phyloP scores from a whole-genome alignment of 1,140 invertebrate genomes.

The Plutomurus gul region DNA sequence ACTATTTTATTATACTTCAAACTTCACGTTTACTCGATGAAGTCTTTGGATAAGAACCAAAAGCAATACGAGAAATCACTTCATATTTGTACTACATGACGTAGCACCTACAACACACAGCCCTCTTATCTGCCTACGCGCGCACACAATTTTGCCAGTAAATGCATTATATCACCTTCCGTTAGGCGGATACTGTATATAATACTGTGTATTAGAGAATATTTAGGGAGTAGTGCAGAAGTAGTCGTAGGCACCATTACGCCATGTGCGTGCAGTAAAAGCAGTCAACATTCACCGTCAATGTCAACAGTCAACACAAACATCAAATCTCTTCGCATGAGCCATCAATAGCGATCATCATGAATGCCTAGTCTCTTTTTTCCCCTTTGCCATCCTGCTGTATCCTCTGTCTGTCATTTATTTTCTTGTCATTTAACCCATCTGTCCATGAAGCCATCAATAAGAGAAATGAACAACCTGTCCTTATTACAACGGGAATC shows the following conservation, averaged over 20 bases:
- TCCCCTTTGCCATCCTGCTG: not conserved
- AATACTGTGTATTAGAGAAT: not conserved
- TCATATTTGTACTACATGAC: no score
- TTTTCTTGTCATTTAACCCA: not conserved
- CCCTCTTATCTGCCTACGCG: no score
- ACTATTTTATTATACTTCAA: not conserved
- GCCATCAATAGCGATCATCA: not conserved
- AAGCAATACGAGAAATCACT: not conserved
- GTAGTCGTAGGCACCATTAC: no score
- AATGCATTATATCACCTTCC: no score
- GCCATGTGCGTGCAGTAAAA: conserved; percentile 4
- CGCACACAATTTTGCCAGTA: no score
- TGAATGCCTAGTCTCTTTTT: not conserved
- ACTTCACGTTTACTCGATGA: not conserved
- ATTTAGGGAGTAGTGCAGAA: not conserved
- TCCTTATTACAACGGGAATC: not conserved
- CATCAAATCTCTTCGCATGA: not conserved
- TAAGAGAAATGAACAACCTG: not conserved
- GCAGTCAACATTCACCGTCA: not conserved
- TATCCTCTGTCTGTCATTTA: not conserved
- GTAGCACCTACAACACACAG: no score
- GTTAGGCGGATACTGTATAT: no score
- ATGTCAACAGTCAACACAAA: conserved; percentile 16
- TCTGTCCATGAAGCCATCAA: not conserved
- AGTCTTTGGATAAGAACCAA: not conserved